Evolutionary conservation across 1,140 invertebrate genomes (phyloP), one percentile per base, ranked within the genome.

Genomic region (Cotesia chilonis): DNA sequence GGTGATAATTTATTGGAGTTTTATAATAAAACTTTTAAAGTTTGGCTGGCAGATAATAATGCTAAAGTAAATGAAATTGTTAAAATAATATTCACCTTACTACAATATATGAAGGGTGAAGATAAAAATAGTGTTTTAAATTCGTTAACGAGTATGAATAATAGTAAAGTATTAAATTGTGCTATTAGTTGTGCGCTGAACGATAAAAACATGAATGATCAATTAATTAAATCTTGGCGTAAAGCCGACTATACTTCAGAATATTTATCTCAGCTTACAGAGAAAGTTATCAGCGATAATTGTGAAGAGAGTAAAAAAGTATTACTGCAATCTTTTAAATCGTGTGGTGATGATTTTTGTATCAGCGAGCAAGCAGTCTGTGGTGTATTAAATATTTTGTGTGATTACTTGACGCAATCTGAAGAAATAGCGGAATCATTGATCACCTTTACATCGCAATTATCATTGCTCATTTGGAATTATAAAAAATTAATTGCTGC

Each of bases 11-110:
- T 90, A 3, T 75, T 84, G 1, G 77, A 81, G 7, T 86, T 91
- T 63, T 89, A 89, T 70, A 78, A 88, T 14, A 78, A 88, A 60
- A 84, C 82, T 60, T 82, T 91, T 59, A 84, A 82, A 12, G 77
- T 78, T 0, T 88, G 90, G 83, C 78, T 92, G 36, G 77, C 78
- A 3, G 78, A 60, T 52, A 81, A 82, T 37, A 81, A 82, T 37
- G 78, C 82, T 7, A 82, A 88, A 12, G 78, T 84, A 57, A 83
- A 80, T 5, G 75, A 80, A 68, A 75, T 90, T 3, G 80, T 92
- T 5, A 87, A 90, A 76, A 85, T 93, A 14, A 87, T 90, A 70
- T 92, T 92, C 77, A 85, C 85, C 69, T 79, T 92, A 37, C 81
- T 91, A 12, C 87, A 83, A 51, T 87, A 89, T 74, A 78, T 90